Evolutionary conservation across 2,888 invertebrate species (phyloP).

Genomic region (Chrysolina haemoptera): DNA sequence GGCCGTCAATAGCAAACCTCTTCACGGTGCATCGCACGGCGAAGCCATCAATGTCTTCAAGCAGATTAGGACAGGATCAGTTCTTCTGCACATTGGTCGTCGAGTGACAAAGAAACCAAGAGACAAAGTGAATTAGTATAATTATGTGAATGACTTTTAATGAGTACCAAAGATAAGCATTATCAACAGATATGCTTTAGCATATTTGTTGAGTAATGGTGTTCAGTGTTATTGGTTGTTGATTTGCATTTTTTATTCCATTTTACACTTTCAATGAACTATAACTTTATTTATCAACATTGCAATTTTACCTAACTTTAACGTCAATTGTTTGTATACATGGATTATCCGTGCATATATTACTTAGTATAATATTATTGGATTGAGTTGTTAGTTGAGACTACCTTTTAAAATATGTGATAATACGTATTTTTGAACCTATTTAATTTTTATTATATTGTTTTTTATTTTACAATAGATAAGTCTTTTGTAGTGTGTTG

Average conservation of each 20-base stretch:
- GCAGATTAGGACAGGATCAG: constrained; percentile 83
- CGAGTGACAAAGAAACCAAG: constrained; percentile 65
- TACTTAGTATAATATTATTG: constrained; percentile 20
- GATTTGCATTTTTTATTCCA: constrained; percentile 39
- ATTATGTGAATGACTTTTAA: constrained; percentile 41
- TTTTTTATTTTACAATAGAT: constrained; percentile 23
- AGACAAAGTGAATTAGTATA: constrained; percentile 60
- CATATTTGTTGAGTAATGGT: constrained; percentile 42
- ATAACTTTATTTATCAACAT: constrained; percentile 36
- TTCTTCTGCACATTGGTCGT: constrained; percentile 82
- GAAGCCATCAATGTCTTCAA: constrained; percentile 87
- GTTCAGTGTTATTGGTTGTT: constrained; percentile 41
- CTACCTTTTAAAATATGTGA: constrained; percentile 45
- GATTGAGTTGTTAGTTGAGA: constrained; percentile 32
- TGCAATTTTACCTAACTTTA: constrained; percentile 38
- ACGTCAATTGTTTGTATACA: constrained; percentile 43
- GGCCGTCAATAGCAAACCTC: constrained; percentile 84
- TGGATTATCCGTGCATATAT: constrained; percentile 34
- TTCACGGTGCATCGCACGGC: constrained; percentile 83
- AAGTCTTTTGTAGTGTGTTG: constrained; percentile 6
- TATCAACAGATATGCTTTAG: constrained; percentile 44
- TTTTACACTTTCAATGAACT: constrained; percentile 40
- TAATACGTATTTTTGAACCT: constrained; percentile 31
- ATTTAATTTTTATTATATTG: not conserved
- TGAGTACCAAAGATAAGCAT: constrained; percentile 49